A percentile compares a stretch with the other conserved stretches of the same genome.
Evolutionary conservation across 2,888 invertebrate genomes (phyloP).

Genomic region (Mycalesis mineus): DNA sequence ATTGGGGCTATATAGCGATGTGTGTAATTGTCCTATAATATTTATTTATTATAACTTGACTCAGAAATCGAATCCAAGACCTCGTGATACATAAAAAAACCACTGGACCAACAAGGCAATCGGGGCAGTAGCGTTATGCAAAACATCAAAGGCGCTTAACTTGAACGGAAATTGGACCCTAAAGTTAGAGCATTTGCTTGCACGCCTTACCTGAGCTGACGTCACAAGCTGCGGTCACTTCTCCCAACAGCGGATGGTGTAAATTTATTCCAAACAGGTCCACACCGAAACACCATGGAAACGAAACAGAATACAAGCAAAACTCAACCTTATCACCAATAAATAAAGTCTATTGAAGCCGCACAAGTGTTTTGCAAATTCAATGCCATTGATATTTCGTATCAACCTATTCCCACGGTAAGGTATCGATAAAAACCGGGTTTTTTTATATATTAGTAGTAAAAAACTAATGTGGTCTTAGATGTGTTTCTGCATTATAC

Average conservation of each 20-base stretch:
- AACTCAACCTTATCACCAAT: not conserved
- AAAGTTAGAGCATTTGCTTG: not conserved
- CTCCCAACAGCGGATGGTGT: slow-evolving; percentile 20
- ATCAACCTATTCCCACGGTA: slow-evolving; percentile 17
- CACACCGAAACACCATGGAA: not conserved
- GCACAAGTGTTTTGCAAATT: not conserved
- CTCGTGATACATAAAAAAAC: too few relatives aligned
- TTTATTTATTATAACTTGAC: too few relatives aligned
- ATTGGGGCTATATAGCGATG: too few relatives aligned
- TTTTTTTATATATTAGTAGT: not conserved
- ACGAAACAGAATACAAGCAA: not conserved
- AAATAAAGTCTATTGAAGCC: not conserved
- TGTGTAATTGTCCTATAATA: too few relatives aligned
- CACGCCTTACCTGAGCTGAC: not conserved
- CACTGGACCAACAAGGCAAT: too few relatives aligned
- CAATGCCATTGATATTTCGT: slow-evolving; percentile 7
- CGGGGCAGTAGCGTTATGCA: too few relatives aligned
- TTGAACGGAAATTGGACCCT: not conserved
- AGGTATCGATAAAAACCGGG: not conserved
- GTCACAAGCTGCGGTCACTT: slow-evolving; percentile 2
- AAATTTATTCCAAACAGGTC: slow-evolving; percentile 25
- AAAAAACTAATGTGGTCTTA: not conserved
- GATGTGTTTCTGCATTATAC: not conserved
- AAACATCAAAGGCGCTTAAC: too few relatives aligned
- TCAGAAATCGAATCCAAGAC: too few relatives aligned